Evolutionary conservation across 1,140 invertebrate species (phyloP).

Genomic region (Gryon sp.): DNA sequence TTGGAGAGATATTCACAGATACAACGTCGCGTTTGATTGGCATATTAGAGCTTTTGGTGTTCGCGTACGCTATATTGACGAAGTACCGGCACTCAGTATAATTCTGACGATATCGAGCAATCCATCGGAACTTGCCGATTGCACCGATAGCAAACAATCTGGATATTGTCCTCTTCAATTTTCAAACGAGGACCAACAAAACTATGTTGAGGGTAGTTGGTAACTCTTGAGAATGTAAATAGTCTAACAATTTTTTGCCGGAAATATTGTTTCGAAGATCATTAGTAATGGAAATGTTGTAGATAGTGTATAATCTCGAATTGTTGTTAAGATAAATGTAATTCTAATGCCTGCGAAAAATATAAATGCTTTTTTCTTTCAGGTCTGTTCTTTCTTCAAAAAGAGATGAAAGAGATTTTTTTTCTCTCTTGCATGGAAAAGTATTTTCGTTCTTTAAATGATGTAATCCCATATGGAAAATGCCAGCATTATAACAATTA

Average conservation of each 20-base stretch:
- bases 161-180: conserved; percentile 34
- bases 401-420: no score
- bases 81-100: conserved; percentile 4
- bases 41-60: conserved; percentile 17
- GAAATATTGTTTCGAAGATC: conserved; percentile 11
- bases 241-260: background rate
- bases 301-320: no score
- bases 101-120: conserved; percentile 6
- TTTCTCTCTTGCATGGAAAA: no score
- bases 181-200: conserved; percentile 24
- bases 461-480: no score
- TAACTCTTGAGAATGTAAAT: background rate
- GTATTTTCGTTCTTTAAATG: no score
- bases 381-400: no score
- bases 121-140: conserved; percentile 5
- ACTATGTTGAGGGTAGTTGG: background rate
- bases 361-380: no score
- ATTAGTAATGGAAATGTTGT: conserved; percentile 4
- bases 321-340: no score
- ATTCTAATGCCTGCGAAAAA: no score
- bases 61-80: conserved; percentile 5
- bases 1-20: conserved; percentile 1
- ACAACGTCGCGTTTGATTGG: conserved; percentile 10
- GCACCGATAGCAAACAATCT: conserved; percentile 11
- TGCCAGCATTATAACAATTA: no score